These are phyloP conservation scores for Pelochelys cantorii DNA, from an alignment of 2,797 vertebrate species.

Conservation along the genomic window DNA sequence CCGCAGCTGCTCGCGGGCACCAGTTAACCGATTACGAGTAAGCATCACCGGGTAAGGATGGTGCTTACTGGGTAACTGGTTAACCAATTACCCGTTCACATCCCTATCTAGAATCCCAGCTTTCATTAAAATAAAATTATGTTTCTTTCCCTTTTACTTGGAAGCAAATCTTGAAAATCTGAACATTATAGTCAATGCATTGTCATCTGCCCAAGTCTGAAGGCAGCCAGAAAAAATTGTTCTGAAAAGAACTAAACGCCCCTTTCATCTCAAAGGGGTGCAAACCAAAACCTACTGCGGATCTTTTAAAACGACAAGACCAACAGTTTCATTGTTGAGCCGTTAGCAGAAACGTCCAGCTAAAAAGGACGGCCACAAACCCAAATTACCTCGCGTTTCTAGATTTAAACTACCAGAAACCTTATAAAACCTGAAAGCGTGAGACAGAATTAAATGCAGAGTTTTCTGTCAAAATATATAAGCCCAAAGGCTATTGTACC, in stretches of 20 bases:
- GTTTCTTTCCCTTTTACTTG: background rate
- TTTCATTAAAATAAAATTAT: background rate
- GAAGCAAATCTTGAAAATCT: slow-evolving; percentile 1
- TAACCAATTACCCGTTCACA: no score
- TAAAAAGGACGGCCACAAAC: background rate
- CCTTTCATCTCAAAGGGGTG: background rate
- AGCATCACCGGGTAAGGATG: no score
- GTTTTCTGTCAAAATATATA: background rate
- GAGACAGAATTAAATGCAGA: background rate
- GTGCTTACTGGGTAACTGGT: no score
- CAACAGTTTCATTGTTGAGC: background rate
- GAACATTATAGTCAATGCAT: background rate
- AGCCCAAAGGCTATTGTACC: background rate
- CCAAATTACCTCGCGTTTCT: background rate
- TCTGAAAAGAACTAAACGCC: background rate
- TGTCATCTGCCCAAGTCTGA: background rate
- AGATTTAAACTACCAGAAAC: background rate
- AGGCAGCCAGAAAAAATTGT: background rate
- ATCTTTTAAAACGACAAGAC: background rate
- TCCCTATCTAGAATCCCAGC: background rate
- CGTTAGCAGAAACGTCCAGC: background rate
- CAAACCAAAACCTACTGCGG: background rate
- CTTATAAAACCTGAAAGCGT: background rate
- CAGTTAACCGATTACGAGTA: no score
- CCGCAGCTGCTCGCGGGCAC: no score